A percentile compares a stretch with the other conserved stretches of the same genome.
Conservation (phyloP, 2,113 vertebrate species). For the Pimephales promelas region DNA sequence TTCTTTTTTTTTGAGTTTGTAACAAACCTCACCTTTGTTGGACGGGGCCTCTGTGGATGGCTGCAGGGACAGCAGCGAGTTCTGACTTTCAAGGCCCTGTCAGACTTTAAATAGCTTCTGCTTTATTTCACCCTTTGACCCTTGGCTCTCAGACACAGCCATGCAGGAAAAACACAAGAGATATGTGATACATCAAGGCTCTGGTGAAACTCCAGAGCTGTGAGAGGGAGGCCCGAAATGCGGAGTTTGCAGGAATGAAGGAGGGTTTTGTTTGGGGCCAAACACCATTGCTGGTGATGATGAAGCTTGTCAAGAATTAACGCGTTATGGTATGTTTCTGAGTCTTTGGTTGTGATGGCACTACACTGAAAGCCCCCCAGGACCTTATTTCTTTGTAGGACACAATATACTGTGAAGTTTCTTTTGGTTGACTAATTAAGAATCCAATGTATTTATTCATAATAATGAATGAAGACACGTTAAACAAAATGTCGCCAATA, state of each 20-base stretch:
- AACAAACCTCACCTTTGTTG: constrained; percentile 82
- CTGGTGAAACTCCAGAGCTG: constrained; percentile 68
- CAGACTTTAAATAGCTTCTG: constrained; percentile 79
- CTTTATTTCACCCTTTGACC: constrained; percentile 81
- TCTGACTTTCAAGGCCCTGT: constrained; percentile 76
- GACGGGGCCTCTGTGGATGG: constrained; percentile 68
- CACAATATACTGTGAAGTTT: neutral
- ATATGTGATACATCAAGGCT: constrained; percentile 77
- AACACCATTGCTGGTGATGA: constrained; percentile 12
- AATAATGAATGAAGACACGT: constrained; percentile 22
- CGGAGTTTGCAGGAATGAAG: constrained; percentile 72
- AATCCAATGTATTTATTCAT: constrained; percentile 14
- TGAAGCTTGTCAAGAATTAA: neutral
- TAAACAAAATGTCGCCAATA: neutral
- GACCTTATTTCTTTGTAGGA: constrained; percentile 6
- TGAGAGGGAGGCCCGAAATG: constrained; percentile 69
- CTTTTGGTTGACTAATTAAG: constrained; percentile 22
- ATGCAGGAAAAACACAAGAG: constrained; percentile 77
- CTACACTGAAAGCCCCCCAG: neutral
- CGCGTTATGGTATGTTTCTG: neutral
- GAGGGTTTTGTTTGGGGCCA: constrained; percentile 66
- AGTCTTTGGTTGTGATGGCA: neutral
- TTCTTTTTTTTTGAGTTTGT: constrained; percentile 62
- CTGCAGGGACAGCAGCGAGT: constrained; percentile 60
- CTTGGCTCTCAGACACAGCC: constrained; percentile 70